Base-by-base conservation (phyloP, 2,113 vertebrate genomes). In the Okapia johnstoni region DNA sequence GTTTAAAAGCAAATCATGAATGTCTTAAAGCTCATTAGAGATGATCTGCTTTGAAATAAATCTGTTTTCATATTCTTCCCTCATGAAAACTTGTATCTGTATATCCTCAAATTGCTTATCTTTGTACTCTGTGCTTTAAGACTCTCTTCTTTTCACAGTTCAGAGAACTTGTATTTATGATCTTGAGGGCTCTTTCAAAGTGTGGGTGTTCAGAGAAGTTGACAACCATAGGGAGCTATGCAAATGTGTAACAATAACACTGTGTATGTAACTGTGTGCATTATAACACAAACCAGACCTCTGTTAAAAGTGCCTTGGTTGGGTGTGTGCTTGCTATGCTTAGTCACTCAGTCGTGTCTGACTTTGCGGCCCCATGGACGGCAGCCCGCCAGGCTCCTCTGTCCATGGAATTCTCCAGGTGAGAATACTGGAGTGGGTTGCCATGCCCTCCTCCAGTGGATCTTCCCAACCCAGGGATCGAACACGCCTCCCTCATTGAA, bases 1-100 rank as follows among this genome's bases (percentile, higher is more conserved):
- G 87, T 96, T 92, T 97, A 76, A 96, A 93, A 95, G 46, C 93
- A 97, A 85, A 96, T 97, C n/a, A 94, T 70, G 98, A 33, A 52
- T 28, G 43, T 93, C 88, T 77, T 96, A 95, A 93, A 97, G n/a
- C 43, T 96, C 70, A 26, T 85, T 95, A 92, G 88, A 43, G 93
- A 30, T n/a, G 2, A 93, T 86, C 50, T 92, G 16, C 63, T 94
- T 97, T 96, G 83, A 86, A 91, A 90, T 94, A 87, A 93, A 93
- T 84, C 28, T 79, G 48, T 94, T 91, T 90, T 94, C 46, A 58
- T 92, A 46, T 33, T 96, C 57, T 86, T 94, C 30, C 40, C 89
- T 73, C 55, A 25, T 28, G 54, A 92, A 96, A 43, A 93, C 76
- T 85, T 98, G 90, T 85, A 30, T 91, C 66, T 83, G 7, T 86